Percentiles rank a stretch among this genome's conserved stretches.
These are phyloP conservation scores for Prionace glauca DNA, from an alignment of 2,797 vertebrate species.

Conservation along the genomic window DNA sequence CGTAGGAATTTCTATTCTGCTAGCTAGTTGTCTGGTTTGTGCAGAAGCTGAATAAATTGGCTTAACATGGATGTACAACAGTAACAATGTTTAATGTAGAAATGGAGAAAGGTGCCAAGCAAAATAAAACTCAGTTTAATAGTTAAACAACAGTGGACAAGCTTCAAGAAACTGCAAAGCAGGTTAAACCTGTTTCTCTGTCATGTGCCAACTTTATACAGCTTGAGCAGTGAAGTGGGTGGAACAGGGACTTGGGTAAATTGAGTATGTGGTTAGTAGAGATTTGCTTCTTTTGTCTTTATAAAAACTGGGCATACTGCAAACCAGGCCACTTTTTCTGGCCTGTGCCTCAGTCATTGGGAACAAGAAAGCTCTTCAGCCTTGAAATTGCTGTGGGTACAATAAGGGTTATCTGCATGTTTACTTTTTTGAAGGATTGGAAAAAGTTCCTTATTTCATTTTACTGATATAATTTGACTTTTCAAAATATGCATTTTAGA, in stretches of 20 bases:
- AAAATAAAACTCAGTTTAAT: neutral
- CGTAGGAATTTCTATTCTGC: neutral
- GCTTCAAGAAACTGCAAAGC: neutral
- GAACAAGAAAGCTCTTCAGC: neutral
- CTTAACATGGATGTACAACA: too few species aligned
- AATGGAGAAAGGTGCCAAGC: neutral
- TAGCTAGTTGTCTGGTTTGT: neutral
- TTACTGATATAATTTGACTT: neutral
- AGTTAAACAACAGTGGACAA: neutral
- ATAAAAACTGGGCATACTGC: neutral
- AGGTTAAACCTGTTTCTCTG: neutral
- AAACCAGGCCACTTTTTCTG: neutral
- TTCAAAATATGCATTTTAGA: neutral
- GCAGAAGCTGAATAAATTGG: neutral
- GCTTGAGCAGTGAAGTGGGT: neutral
- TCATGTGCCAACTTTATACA: neutral
- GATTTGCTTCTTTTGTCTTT: neutral
- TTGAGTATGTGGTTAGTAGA: neutral
- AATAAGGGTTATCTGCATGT: neutral
- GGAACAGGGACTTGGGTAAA: neutral
- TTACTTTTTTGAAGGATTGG: neutral
- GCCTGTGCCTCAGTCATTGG: neutral
- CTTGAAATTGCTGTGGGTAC: neutral
- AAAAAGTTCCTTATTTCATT: neutral
- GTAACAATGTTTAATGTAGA: too few species aligned